These are phyloP conservation scores for Synanthedon andrenaeformis DNA, from an alignment of 2,888 invertebrate genomes.

Conservation along the genomic window DNA sequence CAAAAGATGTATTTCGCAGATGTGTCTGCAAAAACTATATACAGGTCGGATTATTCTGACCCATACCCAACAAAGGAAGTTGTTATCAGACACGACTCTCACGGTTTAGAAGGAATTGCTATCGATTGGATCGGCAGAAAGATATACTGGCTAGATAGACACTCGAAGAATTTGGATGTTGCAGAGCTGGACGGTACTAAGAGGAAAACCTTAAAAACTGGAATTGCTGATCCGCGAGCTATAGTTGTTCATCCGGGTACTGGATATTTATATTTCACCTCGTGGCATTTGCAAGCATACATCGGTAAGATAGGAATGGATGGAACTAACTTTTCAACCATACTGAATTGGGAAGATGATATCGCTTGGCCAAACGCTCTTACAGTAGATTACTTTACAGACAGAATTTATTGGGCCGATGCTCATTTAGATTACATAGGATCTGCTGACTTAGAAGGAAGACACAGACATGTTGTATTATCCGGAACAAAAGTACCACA, in stretches of 20 bases:
- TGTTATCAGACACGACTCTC: slow-evolving; percentile 91
- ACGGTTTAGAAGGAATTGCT: slow-evolving; percentile 96
- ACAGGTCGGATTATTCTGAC: slow-evolving; percentile 75
- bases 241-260: slow-evolving; percentile 94
- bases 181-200: slow-evolving; percentile 93
- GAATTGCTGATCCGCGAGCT: slow-evolving; percentile 93
- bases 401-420: slow-evolving; percentile 97
- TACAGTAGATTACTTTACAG: slow-evolving; percentile 96
- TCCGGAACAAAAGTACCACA: slow-evolving; percentile 90
- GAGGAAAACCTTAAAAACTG: slow-evolving; percentile 88
- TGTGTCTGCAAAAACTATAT: slow-evolving; percentile 95
- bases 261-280: slow-evolving; percentile 94
- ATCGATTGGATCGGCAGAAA: slow-evolving; percentile 97
- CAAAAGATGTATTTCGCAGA: slow-evolving; percentile 95
- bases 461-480: slow-evolving; percentile 84
- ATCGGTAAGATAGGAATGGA: slow-evolving; percentile 98
- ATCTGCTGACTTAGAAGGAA: slow-evolving; percentile 92
- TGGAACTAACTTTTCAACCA: slow-evolving; percentile 88
- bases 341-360: slow-evolving; percentile 92
- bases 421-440: slow-evolving; percentile 98
- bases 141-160: slow-evolving; percentile 96
- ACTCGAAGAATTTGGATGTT: slow-evolving; percentile 95
- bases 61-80: slow-evolving; percentile 79
- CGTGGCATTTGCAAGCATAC: slow-evolving; percentile 96
- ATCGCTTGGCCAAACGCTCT: slow-evolving; percentile 99